These are phyloP conservation scores for Bedellia somnulentella DNA, from an alignment of 2,888 invertebrate species.

Conservation along the genomic window DNA sequence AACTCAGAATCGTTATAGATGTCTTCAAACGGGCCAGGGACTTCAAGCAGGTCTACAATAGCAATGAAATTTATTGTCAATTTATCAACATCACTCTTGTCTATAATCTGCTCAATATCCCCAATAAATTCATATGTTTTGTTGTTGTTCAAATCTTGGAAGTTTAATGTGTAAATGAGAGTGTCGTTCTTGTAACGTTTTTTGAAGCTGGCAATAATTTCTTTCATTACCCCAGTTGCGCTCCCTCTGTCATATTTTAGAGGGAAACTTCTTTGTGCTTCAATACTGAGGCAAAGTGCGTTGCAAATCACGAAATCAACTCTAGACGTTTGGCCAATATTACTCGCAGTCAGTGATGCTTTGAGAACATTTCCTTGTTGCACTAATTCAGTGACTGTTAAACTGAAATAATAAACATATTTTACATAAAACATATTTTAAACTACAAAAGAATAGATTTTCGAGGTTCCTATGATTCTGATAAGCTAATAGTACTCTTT, in stretches of 20 bases:
- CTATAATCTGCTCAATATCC: conserved; percentile 22
- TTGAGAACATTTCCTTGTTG: conserved; percentile 19
- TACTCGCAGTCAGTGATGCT: conserved; percentile 15
- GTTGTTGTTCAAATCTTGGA: conserved; percentile 15
- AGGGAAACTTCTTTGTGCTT: conserved; percentile 21
- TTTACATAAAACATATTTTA: no score
- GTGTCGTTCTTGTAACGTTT: conserved; percentile 17
- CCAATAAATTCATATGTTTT: conserved; percentile 21
- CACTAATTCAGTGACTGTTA: conserved; percentile 17
- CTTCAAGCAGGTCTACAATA: conserved; percentile 17
- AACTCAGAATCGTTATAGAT: conserved; percentile 23
- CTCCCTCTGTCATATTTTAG: conserved; percentile 17
- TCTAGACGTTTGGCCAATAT: conserved; percentile 15
- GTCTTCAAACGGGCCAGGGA: conserved; percentile 16
- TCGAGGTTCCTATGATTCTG: no score
- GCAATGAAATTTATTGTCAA: conserved; percentile 18
- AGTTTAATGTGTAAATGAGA: conserved; percentile 16
- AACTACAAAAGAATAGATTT: no score
- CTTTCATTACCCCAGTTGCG: conserved; percentile 18
- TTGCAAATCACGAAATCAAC: conserved; percentile 18
- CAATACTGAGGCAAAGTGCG: no score
- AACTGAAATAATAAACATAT: conserved; percentile 13
- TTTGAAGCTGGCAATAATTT: conserved; percentile 17
- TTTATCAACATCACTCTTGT: conserved; percentile 18
- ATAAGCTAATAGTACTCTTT: no score